Percentiles rank a stretch among this genome's conserved stretches.
These are phyloP conservation scores for Acanthosepion pharaonis DNA, from an alignment of 2,888 invertebrate genomes.

Conservation along the genomic window DNA sequence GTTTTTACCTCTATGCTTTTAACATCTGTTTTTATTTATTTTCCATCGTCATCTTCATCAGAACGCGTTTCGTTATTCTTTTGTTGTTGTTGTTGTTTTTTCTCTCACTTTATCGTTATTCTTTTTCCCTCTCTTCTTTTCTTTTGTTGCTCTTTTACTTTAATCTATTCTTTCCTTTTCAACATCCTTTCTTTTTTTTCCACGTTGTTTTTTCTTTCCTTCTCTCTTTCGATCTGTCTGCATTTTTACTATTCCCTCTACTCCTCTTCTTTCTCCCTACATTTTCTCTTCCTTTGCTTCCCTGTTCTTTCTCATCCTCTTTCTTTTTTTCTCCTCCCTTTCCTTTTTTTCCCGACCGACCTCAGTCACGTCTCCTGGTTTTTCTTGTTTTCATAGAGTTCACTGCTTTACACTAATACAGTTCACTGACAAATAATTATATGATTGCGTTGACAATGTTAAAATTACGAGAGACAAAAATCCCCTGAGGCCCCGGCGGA, in stretches of 20 bases:
- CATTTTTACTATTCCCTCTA: neutral
- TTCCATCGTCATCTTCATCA: too few species aligned
- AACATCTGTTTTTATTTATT: too few species aligned
- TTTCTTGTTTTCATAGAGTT: neutral
- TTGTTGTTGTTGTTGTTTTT: too few species aligned
- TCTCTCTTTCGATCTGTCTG: neutral
- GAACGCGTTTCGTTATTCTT: too few species aligned
- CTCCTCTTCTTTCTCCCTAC: neutral
- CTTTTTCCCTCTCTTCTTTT: too few species aligned
- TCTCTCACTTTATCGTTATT: too few species aligned
- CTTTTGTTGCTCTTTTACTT: too few species aligned
- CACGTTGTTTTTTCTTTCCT: neutral
- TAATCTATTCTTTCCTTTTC: neutral
- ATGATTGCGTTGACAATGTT: conserved; percentile 20
- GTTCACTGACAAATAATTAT: conserved; percentile 4
- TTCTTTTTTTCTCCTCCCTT: neutral
- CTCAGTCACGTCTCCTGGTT: neutral
- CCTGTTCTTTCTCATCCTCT: neutral
- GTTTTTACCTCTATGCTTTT: too few species aligned
- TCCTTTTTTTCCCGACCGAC: neutral
- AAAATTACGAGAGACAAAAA: neutral
- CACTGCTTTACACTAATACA: neutral
- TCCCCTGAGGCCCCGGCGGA: neutral
- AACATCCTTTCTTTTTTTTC: neutral
- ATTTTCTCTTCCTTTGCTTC: too few species aligned